phyloP scores from a whole-genome alignment of 2,797 vertebrate species.

The Malacoctenus gilli region DNA sequence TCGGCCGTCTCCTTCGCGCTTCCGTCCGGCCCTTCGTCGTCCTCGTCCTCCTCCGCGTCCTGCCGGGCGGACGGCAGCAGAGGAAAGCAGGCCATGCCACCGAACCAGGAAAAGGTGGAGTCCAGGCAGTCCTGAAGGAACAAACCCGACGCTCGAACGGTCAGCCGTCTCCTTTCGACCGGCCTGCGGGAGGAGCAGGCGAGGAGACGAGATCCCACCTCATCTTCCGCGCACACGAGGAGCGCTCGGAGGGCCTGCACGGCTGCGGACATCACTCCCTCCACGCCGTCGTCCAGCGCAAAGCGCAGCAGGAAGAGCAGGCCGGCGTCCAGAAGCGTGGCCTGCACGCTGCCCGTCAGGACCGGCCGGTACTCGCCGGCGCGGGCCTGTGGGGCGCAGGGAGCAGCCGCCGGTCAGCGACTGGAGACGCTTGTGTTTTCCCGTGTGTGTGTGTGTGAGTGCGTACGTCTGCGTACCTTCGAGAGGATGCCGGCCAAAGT shows the following conservation, averaged over 20 bases:
- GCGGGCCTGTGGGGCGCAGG: slow-evolving; percentile 79
- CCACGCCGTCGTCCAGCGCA: slow-evolving; percentile 89
- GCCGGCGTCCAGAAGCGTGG: slow-evolving; percentile 91
- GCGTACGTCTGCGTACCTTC: slow-evolving; percentile 80
- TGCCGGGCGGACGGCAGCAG: slow-evolving; percentile 84
- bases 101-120: slow-evolving; percentile 90
- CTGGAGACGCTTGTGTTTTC: no score
- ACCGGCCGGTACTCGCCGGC: slow-evolving; percentile 83
- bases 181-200: no score
- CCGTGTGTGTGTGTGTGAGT: no score
- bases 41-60: slow-evolving; percentile 83
- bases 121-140: slow-evolving; percentile 88
- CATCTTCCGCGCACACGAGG: slow-evolving; percentile 88
- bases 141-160: neutral
- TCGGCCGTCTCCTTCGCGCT: slow-evolving; percentile 71
- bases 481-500: slow-evolving; percentile 88
- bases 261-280: slow-evolving; percentile 89
- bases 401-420: no score
- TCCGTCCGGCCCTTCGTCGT: slow-evolving; percentile 81
- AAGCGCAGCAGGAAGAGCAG: slow-evolving; percentile 96
- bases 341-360: slow-evolving; percentile 84
- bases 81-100: slow-evolving; percentile 86
- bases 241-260: slow-evolving; percentile 85
- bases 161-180: no score
- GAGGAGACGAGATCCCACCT: slow-evolving; percentile 83